Evolutionary conservation across 2,888 invertebrate genomes (phyloP).

Genomic region (Eupelmus urozonus): DNA sequence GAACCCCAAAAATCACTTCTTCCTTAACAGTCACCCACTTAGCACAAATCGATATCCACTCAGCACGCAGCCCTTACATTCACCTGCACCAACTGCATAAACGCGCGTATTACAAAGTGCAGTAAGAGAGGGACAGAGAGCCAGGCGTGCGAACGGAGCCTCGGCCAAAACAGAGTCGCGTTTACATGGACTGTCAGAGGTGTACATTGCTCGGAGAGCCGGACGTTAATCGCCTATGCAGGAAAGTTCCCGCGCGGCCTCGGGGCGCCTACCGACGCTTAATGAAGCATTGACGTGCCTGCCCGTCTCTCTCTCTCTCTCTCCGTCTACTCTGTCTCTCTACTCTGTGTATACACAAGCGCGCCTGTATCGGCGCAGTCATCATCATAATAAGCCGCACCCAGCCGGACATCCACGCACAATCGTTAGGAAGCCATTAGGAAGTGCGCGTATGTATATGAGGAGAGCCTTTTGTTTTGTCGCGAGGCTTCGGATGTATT

Average conservation of each 20-base stretch:
- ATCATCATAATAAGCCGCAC: constrained; percentile 66
- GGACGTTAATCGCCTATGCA: constrained; percentile 54
- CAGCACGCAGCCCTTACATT: no score
- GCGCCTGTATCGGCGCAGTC: constrained; percentile 51
- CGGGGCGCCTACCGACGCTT: constrained; percentile 50
- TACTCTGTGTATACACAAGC: constrained; percentile 21
- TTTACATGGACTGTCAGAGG: background rate
- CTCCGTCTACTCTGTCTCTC: constrained; percentile 6
- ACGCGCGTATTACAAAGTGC: no score
- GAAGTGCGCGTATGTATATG: background rate
- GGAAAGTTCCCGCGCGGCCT: constrained; percentile 50
- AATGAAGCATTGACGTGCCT: constrained; percentile 64
- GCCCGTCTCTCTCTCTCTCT: background rate
- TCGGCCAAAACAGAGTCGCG: background rate
- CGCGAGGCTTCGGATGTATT: no score
- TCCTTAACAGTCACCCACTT: no score
- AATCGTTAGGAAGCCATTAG: constrained; percentile 51
- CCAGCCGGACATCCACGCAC: constrained; percentile 60
- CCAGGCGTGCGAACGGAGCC: no score
- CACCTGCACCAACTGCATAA: no score
- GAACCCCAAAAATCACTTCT: no score
- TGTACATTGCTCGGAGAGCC: background rate
- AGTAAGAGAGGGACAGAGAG: no score
- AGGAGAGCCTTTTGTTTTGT: no score
- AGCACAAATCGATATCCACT: no score